Base-by-base conservation (phyloP, 2,113 vertebrate genomes). In the Prinia subflava region DNA sequence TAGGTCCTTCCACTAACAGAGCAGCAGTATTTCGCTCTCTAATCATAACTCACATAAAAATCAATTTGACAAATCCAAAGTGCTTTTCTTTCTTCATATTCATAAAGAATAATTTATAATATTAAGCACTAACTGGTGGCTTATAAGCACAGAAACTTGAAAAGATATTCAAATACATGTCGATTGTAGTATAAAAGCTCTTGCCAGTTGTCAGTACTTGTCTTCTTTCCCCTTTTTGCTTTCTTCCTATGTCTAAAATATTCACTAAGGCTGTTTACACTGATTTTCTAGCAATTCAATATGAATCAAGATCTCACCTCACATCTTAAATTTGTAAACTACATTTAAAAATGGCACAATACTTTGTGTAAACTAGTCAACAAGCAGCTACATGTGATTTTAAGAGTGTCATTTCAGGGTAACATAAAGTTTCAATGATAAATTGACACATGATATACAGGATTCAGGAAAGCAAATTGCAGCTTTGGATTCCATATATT, bases 41-140 rank as follows among this genome's bases (percentile, higher is more conserved):
- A 92, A 89, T 93, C 83, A 76, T 85, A 96, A 96, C 37, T 96
- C 80, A 94, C 15, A 68, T 76, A 67, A 95, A 96, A 95, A 88
- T 97, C 74, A 87, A 24, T 59, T 90, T 93, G 77, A 82, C 37
- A 95, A 92, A 78, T 50, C 35, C 28, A 42, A 44, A 64, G 47
- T 70, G 31, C 27, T 84, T 85, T 73, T 69, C n/a, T 92, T 76
- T 42, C 25, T 79, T 94, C 25, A 67, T 25, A 23, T 78, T 94
- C 30, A 74, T 91, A 68, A 90, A 39, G 59, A 49, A 60, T 21
- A 87, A 95, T 90, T 85, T 84, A 83, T 87, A 93, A 74, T 79
- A 82, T 71, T 91, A 90, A 52, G 27, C 13, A 68, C 27, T 90
- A 53, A 44, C 28, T 83, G 41, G 33, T 77, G 24, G 14, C 73